phyloP scores from a whole-genome alignment of 2,888 invertebrate species.

The Dione juno region DNA sequence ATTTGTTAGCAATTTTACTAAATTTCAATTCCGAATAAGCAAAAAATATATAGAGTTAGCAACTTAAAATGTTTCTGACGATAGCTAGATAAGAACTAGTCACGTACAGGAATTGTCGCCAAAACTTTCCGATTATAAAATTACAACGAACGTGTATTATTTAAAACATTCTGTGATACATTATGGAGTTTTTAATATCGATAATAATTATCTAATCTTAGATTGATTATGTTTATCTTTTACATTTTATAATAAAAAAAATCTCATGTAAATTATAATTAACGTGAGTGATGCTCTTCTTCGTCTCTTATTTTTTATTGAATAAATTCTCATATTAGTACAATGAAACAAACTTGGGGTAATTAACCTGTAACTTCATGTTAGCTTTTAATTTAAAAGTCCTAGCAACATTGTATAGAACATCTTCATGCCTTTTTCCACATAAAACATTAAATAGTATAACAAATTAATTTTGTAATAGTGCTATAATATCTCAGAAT shows the following conservation, averaged over 20 bases:
- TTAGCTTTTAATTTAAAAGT: too few species aligned
- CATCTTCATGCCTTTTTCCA: too few species aligned
- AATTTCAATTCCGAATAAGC: background rate
- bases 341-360: too few species aligned
- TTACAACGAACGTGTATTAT: background rate
- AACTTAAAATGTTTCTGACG: background rate
- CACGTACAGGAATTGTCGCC: slow-evolving; percentile 5
- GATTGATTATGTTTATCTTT: slow-evolving; percentile 24
- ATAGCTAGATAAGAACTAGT: slow-evolving; percentile 1
- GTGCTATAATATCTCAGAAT: too few species aligned
- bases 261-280: slow-evolving; percentile 12
- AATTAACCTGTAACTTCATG: too few species aligned
- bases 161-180: background rate
- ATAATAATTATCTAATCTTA: slow-evolving; percentile 33
- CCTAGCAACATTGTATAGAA: too few species aligned
- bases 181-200: slow-evolving; percentile 27
- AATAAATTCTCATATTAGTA: background rate
- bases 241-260: slow-evolving; percentile 35
- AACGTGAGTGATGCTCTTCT: background rate
- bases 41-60: background rate
- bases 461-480: too few species aligned
- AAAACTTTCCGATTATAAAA: slow-evolving; percentile 30
- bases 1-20: too few species aligned
- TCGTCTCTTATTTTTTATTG: background rate
- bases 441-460: too few species aligned